Evolutionary conservation across 2,797 vertebrate genomes (phyloP), one percentile per base, ranked within the genome.

Genomic region (Schizothorax lantsangensis): DNA sequence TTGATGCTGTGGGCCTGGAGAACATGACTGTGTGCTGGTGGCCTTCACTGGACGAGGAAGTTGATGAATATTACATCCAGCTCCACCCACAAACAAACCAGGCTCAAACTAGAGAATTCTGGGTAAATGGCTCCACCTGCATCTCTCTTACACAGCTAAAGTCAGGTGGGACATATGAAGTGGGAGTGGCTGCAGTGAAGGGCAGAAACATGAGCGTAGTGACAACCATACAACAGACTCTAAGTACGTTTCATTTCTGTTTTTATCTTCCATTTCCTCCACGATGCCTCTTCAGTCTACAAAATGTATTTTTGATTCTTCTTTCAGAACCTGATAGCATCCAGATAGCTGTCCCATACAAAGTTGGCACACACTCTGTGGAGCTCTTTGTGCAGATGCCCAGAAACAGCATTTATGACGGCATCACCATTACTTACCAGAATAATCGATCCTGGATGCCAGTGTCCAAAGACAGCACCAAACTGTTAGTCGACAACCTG

Each of bases 151-250:
- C 92, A 85, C 54, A 88, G 66, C 94, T 96, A 88, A 91, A 91
- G 82, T 95, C 97, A 73, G 96, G 96, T 87, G 95, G 96, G 91
- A 91, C 93, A 14, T 98, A 97, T 90, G 92, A 96, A 86, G 92
- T 97, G 81, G 92, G 91, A 68, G 93, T 98, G 68, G 93, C 94
- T 86, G 94, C 93, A 77, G 83, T 96, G 86, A 95, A 89, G 62
- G 95, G 92, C 84, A 93, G 95, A 64, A 95, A 95, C 88, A 93
- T 88, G 91, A 98, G 97, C n/a, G 66, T 94, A 87, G 92, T 84
- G 87, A 92, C 92, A 81, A 95, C 85, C 30, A 26, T 95, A 90
- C 91, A 91, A 69, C 94, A 96, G 87, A 98, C 96, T 66, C 92
- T 96, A 93, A 94, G 97, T 98, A 93, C 30, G 33, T 64, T 79